A percentile compares a stretch with the other conserved stretches of the same genome.
phyloP scores from a whole-genome alignment of 2,888 invertebrate genomes.

The Ennomos fuscantarius region DNA sequence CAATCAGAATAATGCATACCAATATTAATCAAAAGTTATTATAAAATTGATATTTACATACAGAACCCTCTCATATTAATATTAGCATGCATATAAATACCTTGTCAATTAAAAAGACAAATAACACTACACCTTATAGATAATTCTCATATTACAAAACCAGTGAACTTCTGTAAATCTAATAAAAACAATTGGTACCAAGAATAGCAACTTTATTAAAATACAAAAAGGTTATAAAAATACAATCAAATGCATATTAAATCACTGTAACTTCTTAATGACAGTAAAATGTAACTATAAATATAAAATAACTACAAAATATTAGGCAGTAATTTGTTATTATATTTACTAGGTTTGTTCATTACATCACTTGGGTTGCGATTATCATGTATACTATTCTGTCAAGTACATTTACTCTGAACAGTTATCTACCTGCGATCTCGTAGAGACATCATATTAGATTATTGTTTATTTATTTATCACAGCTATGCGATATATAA shows the following conservation, averaged over 20 bases:
- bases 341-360: constrained; percentile 56
- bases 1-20: constrained; percentile 55
- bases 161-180: constrained; percentile 7
- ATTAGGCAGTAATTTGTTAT: constrained; percentile 66
- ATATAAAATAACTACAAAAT: constrained; percentile 55
- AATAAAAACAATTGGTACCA: constrained; percentile 71
- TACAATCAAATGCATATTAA: constrained; percentile 82
- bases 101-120: constrained; percentile 35
- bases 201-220: constrained; percentile 85
- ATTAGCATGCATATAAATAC: constrained; percentile 44
- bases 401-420: constrained; percentile 3
- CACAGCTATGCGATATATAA: constrained; percentile 21
- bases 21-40: constrained; percentile 44
- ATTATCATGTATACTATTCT: neutral
- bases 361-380: constrained; percentile 45
- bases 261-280: constrained; percentile 79
- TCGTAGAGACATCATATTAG: constrained; percentile 5
- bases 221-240: constrained; percentile 84
- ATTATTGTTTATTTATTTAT: constrained; percentile 12
- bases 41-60: constrained; percentile 20
- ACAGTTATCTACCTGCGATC: neutral
- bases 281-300: constrained; percentile 47
- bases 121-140: neutral
- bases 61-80: constrained; percentile 10
- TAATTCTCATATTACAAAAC: neutral